Evolutionary conservation across 2,113 vertebrate species (phyloP).

Genomic region (Cyprinus carpio): DNA sequence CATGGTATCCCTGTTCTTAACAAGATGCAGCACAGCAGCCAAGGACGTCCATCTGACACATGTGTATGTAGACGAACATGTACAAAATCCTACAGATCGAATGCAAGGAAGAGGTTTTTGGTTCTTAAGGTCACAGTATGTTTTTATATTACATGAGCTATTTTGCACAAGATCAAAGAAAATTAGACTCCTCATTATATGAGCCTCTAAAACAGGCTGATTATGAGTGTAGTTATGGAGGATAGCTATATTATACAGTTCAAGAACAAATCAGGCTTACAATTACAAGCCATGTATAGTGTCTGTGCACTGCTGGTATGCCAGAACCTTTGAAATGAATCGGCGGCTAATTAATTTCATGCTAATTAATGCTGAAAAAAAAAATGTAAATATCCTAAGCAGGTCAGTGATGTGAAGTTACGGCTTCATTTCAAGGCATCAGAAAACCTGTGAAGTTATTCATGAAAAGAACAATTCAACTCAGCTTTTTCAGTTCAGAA

Average conservation of each 20-base stretch:
- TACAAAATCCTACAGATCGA: background rate
- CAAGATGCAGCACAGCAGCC: background rate
- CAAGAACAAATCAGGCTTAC: background rate
- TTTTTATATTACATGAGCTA: background rate
- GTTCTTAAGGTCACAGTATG: background rate
- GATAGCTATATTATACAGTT: background rate
- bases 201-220: background rate
- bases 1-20: too few relatives aligned
- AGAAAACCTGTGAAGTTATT: slow-evolving; percentile 1
- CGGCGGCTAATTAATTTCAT: background rate
- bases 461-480: background rate
- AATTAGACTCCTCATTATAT: background rate
- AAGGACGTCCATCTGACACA: background rate
- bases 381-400: background rate
- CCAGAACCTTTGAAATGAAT: slow-evolving; percentile 20
- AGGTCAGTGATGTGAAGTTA: background rate
- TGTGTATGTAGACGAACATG: background rate
- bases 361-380: slow-evolving; percentile 27
- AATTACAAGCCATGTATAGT: background rate
- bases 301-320: background rate
- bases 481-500: background rate
- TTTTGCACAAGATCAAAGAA: background rate
- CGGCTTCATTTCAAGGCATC: background rate
- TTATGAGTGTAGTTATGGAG: background rate
- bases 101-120: background rate